These are phyloP conservation scores for Rosalia funebris DNA, from an alignment of 2,888 invertebrate genomes.

Conservation along the genomic window DNA sequence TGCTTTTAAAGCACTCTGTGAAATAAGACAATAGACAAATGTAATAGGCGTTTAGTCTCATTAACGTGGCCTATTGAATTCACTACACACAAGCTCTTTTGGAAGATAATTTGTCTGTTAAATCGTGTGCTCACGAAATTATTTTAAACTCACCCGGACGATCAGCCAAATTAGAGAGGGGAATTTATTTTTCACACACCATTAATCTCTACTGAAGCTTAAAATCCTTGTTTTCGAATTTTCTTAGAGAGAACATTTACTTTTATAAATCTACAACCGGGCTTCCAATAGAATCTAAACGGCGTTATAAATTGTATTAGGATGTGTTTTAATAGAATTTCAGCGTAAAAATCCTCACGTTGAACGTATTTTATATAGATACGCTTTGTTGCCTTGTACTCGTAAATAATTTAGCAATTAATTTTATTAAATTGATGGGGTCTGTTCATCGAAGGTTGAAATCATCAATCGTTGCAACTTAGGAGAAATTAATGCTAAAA, in stretches of 20 bases:
- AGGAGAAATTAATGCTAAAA: too few relatives aligned
- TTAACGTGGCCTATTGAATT: too few relatives aligned
- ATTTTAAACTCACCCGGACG: slow-evolving; percentile 18
- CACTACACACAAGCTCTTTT: slow-evolving; percentile 2
- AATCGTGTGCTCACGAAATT: slow-evolving; percentile 9
- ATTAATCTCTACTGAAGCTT: slow-evolving; percentile 20
- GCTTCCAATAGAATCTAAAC: neutral
- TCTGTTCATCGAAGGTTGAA: too few relatives aligned
- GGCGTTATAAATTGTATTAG: slow-evolving; percentile 15
- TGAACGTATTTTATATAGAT: neutral
- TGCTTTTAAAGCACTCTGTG: too few relatives aligned
- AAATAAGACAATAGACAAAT: too few relatives aligned
- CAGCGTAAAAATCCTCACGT: neutral
- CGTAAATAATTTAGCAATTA: neutral
- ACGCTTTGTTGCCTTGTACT: neutral
- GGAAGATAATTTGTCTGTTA: slow-evolving; percentile 10
- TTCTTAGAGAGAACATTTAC: slow-evolving; percentile 12
- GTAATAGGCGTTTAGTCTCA: neutral
- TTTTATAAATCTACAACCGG: slow-evolving; percentile 10
- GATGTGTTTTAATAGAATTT: neutral
- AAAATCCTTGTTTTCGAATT: slow-evolving; percentile 25
- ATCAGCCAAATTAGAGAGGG: slow-evolving; percentile 24
- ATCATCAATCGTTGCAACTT: neutral
- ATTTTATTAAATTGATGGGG: too few relatives aligned
- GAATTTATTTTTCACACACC: slow-evolving; percentile 27